Conservation (phyloP, 2,797 vertebrate genomes). For the Sebastes oblongus region DNA sequence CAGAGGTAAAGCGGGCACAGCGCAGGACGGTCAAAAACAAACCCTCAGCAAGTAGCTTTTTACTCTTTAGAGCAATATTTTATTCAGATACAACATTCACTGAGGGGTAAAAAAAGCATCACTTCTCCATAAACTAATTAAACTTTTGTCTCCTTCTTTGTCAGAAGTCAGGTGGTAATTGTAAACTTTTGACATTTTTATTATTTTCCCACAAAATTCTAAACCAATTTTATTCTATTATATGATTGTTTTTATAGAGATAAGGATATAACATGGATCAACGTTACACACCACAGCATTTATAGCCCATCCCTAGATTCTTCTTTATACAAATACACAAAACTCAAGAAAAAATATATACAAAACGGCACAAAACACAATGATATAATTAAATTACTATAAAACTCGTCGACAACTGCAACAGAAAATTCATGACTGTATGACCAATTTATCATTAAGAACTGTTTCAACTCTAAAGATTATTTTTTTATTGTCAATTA, state of each 20-base stretch:
- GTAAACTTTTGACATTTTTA: neutral
- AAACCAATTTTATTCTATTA: neutral
- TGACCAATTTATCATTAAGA: no score
- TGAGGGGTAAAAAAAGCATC: neutral
- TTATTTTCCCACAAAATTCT: neutral
- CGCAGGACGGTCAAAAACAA: neutral
- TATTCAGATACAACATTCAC: neutral
- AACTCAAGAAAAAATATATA: no score
- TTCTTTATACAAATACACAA: no score
- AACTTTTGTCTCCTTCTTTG: neutral
- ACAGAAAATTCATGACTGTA: no score
- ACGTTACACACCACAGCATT: no score
- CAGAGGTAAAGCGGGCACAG: conserved; percentile 15
- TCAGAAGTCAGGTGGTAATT: neutral
- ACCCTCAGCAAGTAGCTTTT: neutral
- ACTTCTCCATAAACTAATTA: neutral
- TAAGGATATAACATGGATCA: no score
- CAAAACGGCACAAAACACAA: no score
- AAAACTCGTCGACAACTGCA: no score
- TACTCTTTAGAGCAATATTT: neutral
- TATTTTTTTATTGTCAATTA: no score
- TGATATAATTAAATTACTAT: no score
- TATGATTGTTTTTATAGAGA: neutral
- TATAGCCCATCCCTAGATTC: no score
- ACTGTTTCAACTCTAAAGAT: no score